These are phyloP conservation scores for Uloborus diversus DNA, from an alignment of 1,140 invertebrate species.

Conservation along the genomic window DNA sequence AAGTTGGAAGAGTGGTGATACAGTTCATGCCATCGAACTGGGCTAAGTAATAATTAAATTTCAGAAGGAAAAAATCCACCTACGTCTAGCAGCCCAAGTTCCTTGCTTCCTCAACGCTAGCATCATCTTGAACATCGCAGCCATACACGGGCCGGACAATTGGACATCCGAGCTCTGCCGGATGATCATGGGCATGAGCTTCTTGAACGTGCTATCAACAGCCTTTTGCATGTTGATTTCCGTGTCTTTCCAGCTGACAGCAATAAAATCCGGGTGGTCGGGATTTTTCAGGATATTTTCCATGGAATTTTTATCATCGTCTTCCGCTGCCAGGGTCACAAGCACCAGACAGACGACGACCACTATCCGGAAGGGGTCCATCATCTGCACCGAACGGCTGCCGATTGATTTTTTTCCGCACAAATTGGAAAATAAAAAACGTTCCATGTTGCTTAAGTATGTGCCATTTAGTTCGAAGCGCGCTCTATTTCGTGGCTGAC, in stretches of 20 bases:
- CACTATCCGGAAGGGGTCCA: not conserved
- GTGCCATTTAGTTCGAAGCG: not conserved
- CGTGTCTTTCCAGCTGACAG: constrained; percentile 10
- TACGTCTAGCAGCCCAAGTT: constrained; percentile 18
- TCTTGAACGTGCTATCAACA: constrained; percentile 9
- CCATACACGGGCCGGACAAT: constrained; percentile 34
- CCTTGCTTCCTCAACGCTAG: constrained; percentile 19
- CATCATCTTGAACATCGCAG: constrained; percentile 33
- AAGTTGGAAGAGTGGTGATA: no score
- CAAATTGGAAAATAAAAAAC: not conserved
- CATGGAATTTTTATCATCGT: not conserved
- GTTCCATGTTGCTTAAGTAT: not conserved
- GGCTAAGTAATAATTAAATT: no score
- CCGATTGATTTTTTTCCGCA: not conserved
- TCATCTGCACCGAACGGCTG: not conserved
- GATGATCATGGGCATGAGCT: constrained; percentile 34
- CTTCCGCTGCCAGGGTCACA: not conserved
- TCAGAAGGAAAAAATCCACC: no score
- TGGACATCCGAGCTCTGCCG: constrained; percentile 2
- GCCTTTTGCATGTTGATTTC: not conserved
- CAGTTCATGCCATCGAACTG: no score
- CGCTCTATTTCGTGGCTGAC: not conserved
- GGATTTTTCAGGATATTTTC: constrained; percentile 18
- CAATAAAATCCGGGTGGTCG: constrained; percentile 20
- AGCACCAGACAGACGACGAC: not conserved